Evolutionary conservation across 2,797 vertebrate species (phyloP).

Genomic region (Pygocentrus nattereri): DNA sequence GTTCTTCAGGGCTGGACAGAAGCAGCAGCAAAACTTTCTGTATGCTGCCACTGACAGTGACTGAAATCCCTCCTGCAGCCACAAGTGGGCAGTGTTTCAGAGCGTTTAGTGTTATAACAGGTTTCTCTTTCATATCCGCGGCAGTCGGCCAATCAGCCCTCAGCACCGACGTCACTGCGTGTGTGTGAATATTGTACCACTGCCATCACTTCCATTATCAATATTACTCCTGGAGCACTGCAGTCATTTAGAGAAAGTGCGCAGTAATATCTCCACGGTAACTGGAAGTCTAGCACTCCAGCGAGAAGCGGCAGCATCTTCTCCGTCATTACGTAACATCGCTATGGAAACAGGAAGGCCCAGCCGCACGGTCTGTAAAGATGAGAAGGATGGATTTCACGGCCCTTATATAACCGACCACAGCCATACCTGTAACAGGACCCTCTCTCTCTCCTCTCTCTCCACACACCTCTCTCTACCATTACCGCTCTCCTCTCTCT

Average conservation of each 20-base stretch:
- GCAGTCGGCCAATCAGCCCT: neutral
- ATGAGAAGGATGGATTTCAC: neutral
- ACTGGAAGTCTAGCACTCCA: neutral
- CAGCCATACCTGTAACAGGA: neutral
- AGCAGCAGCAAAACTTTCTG: no score
- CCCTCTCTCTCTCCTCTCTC: neutral
- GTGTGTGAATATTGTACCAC: slow-evolving; percentile 66
- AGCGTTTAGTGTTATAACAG: neutral
- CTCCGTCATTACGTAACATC: slow-evolving; percentile 36
- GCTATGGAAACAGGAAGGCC: slow-evolving; percentile 40
- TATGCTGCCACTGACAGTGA: no score
- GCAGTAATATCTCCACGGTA: neutral
- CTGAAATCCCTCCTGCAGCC: neutral
- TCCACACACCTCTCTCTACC: no score
- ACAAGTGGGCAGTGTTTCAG: neutral
- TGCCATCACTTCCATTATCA: slow-evolving; percentile 79
- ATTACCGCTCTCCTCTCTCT: no score
- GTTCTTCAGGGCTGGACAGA: no score
- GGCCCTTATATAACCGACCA: neutral
- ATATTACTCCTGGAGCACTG: slow-evolving; percentile 66
- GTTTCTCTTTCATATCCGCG: neutral
- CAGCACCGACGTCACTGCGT: neutral
- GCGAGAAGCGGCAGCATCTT: neutral
- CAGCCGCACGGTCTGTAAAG: neutral
- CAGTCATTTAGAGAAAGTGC: neutral